Evolutionary conservation across 2,797 vertebrate genomes (phyloP).

Genomic region (Amniataba percoides): DNA sequence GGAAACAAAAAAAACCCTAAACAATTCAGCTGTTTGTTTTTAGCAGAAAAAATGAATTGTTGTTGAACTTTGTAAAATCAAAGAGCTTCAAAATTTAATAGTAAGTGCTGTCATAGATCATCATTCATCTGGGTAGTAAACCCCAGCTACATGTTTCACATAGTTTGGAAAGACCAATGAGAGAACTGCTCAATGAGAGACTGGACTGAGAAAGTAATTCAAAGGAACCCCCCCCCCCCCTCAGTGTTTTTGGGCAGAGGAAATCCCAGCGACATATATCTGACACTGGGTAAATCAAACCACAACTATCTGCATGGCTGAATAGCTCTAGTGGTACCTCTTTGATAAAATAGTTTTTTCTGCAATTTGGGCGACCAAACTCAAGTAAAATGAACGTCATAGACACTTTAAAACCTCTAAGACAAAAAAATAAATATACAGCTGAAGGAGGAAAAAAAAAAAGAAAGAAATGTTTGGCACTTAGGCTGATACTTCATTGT

Average conservation of each 20-base stretch:
- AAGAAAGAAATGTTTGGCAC: slow-evolving; percentile 76
- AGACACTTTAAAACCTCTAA: slow-evolving; percentile 57
- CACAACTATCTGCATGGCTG: slow-evolving; percentile 49
- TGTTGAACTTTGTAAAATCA: slow-evolving; percentile 9
- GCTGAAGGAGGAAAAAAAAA: slow-evolving; percentile 43
- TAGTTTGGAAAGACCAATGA: not conserved
- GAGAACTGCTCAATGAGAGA: not conserved
- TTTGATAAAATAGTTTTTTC: slow-evolving; percentile 12
- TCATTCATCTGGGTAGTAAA: slow-evolving; percentile 6
- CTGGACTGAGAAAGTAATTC: not conserved
- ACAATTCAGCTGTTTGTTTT: not conserved
- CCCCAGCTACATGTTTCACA: not conserved
- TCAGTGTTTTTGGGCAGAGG: not conserved
- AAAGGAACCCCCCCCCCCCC: not conserved
- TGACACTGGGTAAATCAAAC: slow-evolving; percentile 27
- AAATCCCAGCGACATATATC: not conserved
- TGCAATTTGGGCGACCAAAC: slow-evolving; percentile 21
- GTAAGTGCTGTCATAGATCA: slow-evolving; percentile 59
- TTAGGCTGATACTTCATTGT: slow-evolving; percentile 75
- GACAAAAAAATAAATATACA: slow-evolving; percentile 71
- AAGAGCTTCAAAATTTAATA: slow-evolving; percentile 34
- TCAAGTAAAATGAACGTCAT: slow-evolving; percentile 49
- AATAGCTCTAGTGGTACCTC: slow-evolving; percentile 16
- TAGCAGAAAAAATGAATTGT: not conserved
- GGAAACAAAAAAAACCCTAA: not conserved